Evolutionary conservation across 1,140 invertebrate species (phyloP).

Genomic region (Trialeurodes vaporariorum): DNA sequence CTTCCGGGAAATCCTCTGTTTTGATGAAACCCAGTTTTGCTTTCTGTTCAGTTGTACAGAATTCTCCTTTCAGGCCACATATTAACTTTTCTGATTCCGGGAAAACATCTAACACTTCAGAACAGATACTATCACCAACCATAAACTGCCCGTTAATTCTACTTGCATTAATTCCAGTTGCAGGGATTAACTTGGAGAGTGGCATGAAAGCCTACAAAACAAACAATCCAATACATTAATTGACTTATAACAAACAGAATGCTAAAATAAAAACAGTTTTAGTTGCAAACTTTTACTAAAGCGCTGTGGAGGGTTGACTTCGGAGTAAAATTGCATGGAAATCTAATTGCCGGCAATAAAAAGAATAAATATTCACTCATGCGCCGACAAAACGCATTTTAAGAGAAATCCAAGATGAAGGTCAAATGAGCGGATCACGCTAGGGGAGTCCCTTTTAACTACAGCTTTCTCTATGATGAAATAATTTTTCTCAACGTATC

Average conservation of each 20-base stretch:
- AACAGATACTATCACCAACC: slow-evolving; percentile 72
- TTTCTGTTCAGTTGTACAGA: slow-evolving; percentile 29
- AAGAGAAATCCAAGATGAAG: too few species aligned
- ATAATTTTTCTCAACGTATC: too few species aligned
- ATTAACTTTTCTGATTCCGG: slow-evolving; percentile 76
- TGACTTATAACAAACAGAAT: too few species aligned
- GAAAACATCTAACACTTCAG: slow-evolving; percentile 76
- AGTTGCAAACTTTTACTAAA: too few species aligned
- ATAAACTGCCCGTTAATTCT: slow-evolving; percentile 46
- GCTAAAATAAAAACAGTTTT: slow-evolving; percentile 11
- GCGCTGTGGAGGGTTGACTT: too few species aligned
- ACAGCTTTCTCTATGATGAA: too few species aligned
- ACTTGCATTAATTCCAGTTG: slow-evolving; percentile 63
- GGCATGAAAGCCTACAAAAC: slow-evolving; percentile 51
- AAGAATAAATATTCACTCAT: too few species aligned
- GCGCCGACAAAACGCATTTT: too few species aligned
- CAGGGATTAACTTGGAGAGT: slow-evolving; percentile 54
- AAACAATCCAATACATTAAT: slow-evolving; percentile 18
- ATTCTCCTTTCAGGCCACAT: slow-evolving; percentile 67
- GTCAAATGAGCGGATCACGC: too few species aligned
- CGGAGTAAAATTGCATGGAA: too few species aligned
- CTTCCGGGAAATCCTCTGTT: slow-evolving; percentile 68
- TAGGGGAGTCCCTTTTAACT: too few species aligned
- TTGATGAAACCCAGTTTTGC: slow-evolving; percentile 61
- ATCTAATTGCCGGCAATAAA: too few species aligned